Conservation (phyloP, 35 echinoderm and acorn worm species). For the Apostichopus californicus region DNA sequence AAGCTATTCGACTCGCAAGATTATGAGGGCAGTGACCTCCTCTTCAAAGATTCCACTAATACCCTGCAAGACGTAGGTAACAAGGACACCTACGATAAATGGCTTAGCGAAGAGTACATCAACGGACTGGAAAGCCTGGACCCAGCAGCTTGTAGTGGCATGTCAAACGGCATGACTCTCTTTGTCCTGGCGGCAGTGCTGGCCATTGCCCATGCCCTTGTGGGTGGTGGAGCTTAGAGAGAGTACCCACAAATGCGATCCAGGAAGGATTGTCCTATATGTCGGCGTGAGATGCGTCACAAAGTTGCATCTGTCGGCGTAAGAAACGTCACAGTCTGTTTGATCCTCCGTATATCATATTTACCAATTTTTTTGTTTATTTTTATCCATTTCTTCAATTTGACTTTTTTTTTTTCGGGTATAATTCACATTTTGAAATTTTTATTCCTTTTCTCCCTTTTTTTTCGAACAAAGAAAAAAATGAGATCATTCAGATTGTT, state of each 20-base stretch:
- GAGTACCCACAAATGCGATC: neutral
- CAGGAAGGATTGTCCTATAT: slow-evolving; percentile 31
- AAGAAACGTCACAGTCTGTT: slow-evolving; percentile 15
- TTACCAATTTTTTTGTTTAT: neutral
- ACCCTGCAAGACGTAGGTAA: slow-evolving; percentile 45
- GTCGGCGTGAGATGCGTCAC: slow-evolving; percentile 40
- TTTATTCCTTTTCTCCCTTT: too few relatives aligned
- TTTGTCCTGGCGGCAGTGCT: neutral
- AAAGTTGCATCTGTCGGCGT: slow-evolving; percentile 22
- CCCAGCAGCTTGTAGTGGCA: neutral
- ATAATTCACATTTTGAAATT: too few relatives aligned
- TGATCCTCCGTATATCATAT: neutral
- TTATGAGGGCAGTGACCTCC: slow-evolving; percentile 51
- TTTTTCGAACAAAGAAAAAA: too few relatives aligned
- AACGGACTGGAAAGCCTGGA: slow-evolving; percentile 31
- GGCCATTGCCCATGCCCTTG: neutral
- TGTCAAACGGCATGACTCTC: neutral
- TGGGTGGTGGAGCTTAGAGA: neutral
- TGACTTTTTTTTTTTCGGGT: neutral
- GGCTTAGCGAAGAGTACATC: slow-evolving; percentile 57
- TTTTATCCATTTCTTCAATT: neutral
- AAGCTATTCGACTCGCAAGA: slow-evolving; percentile 54
- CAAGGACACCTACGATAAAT: slow-evolving; percentile 47
- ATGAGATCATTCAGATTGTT: too few relatives aligned
- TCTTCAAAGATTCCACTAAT: slow-evolving; percentile 64